Percentiles rank a stretch among this genome's conserved stretches.
These are phyloP conservation scores for Sisyra nigra DNA, from an alignment of 2,888 invertebrate species.

Conservation along the genomic window DNA sequence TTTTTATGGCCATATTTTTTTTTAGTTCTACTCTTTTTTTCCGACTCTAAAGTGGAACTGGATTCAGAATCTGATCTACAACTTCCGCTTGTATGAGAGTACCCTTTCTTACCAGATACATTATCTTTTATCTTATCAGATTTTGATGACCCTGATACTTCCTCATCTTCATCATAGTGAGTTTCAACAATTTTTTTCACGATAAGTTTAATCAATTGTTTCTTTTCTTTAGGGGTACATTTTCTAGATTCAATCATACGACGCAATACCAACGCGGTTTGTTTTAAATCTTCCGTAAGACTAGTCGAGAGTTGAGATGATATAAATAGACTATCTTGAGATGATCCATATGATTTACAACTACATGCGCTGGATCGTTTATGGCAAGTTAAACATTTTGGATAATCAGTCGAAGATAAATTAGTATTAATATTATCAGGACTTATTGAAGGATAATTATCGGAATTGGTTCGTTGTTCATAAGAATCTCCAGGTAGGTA, in stretches of 20 bases:
- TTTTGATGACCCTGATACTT: conserved; percentile 15
- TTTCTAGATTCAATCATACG: conserved; percentile 40
- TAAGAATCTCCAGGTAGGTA: conserved; percentile 42
- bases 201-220: conserved; percentile 44
- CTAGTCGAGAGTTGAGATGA: conserved; percentile 14
- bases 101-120: background rate
- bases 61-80: background rate
- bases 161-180: conserved; percentile 38
- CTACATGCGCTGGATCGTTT: conserved; percentile 2
- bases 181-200: conserved; percentile 41
- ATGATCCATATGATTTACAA: conserved; percentile 5
- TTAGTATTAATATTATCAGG: background rate
- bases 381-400: conserved; percentile 3
- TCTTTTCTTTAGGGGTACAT: conserved; percentile 40
- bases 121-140: background rate
- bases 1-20: conserved; percentile 4
- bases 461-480: conserved; percentile 27
- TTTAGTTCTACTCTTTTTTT: conserved; percentile 4
- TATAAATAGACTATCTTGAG: background rate
- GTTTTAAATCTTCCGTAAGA: conserved; percentile 42
- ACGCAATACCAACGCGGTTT: conserved; percentile 40
- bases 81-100: conserved; percentile 9
- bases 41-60: conserved; percentile 1
- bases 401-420: conserved; percentile 10
- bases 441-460: background rate